phyloP scores from a whole-genome alignment of 2,888 invertebrate genomes.

The Raillietiella orientalis region DNA sequence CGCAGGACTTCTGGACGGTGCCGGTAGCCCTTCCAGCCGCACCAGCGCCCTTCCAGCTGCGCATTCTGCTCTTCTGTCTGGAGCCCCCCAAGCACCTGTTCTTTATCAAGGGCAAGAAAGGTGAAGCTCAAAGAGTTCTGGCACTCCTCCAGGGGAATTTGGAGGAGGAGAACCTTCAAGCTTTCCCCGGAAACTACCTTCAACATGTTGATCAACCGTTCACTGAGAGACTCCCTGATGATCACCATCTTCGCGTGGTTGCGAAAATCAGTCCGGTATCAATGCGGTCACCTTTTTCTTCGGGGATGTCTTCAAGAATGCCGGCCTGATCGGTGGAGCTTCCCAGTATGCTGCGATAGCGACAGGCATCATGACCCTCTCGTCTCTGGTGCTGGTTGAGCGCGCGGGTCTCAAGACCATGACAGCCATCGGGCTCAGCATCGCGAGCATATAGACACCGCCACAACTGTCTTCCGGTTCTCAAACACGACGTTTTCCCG shows the following conservation, averaged over 20 bases:
- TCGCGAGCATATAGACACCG: constrained; percentile 37
- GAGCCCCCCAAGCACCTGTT: constrained; percentile 51
- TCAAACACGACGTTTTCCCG: constrained; percentile 16
- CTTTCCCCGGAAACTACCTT: constrained; percentile 31
- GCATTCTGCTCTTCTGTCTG: constrained; percentile 38
- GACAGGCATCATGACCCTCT: constrained; percentile 45
- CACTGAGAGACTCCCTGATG: constrained; percentile 37
- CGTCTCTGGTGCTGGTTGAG: constrained; percentile 46
- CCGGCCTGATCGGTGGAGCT: constrained; percentile 22
- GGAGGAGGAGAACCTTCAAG: constrained; percentile 30
- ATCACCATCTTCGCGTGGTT: constrained; percentile 53
- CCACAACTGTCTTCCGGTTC: constrained; percentile 27
- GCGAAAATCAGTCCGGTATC: constrained; percentile 61
- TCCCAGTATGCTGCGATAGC: constrained; percentile 51
- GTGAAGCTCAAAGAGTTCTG: constrained; percentile 35
- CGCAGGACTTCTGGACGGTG: constrained; percentile 29
- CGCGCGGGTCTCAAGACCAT: constrained; percentile 48
- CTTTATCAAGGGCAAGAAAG: constrained; percentile 28
- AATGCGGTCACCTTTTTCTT: constrained; percentile 64
- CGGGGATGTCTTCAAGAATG: constrained; percentile 35
- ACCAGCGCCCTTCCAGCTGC: constrained; percentile 30
- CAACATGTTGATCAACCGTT: constrained; percentile 27
- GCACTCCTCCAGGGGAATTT: constrained; percentile 40
- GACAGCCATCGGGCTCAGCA: constrained; percentile 37
- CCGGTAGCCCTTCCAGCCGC: constrained; percentile 33